Conservation (phyloP, 2,113 vertebrate genomes). For the Nibea coibor region DNA sequence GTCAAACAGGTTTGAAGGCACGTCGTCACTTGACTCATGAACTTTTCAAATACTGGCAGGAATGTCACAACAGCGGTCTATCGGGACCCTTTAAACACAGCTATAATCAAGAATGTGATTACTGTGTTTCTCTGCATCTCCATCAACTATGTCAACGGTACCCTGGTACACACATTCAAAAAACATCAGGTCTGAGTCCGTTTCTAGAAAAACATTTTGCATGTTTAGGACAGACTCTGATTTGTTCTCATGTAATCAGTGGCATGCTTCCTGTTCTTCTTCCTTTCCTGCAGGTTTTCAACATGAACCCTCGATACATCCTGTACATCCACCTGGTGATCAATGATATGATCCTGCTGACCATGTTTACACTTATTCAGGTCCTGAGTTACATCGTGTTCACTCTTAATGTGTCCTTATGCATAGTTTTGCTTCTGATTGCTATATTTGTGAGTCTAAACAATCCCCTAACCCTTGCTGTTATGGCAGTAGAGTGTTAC, state of each 20-base stretch:
- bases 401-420: constrained; percentile 68
- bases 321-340: constrained; percentile 75
- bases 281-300: constrained; percentile 58
- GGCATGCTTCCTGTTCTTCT: neutral
- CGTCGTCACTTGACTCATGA: neutral
- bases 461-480: constrained; percentile 50
- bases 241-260: neutral
- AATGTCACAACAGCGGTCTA: constrained; percentile 13
- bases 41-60: constrained; percentile 2
- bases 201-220: neutral
- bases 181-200: constrained; percentile 46
- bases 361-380: constrained; percentile 18
- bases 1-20: neutral
- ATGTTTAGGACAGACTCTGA: no score
- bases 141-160: constrained; percentile 76
- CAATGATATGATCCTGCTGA: constrained; percentile 63
- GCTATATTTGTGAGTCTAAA: constrained; percentile 53
- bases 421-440: constrained; percentile 53
- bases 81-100: constrained; percentile 48
- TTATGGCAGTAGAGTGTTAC: constrained; percentile 75
- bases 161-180: constrained; percentile 73
- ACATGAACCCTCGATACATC: constrained; percentile 76
- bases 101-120: constrained; percentile 66
- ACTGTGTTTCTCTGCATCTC: constrained; percentile 67
- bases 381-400: constrained; percentile 46